Percentiles rank a stretch among this genome's conserved stretches.
phyloP scores from a whole-genome alignment of 2,888 invertebrate species.

The Anticlea derivata region DNA sequence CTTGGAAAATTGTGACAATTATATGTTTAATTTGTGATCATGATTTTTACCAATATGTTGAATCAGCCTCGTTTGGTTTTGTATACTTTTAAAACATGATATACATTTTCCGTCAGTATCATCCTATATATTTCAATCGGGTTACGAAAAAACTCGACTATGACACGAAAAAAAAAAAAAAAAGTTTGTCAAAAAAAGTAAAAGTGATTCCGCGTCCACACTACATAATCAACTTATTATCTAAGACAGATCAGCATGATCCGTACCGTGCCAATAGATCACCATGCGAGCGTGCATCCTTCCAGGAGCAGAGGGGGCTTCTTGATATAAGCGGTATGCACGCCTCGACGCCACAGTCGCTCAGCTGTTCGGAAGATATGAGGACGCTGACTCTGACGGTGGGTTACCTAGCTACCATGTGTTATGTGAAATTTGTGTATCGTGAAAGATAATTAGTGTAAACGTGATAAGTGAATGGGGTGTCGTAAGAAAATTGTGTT shows the following conservation, averaged over 20 bases:
- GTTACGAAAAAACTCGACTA: too few relatives aligned
- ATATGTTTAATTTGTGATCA: too few relatives aligned
- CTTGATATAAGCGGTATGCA: conserved; percentile 62
- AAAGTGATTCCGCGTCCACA: neutral
- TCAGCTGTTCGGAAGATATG: conserved; percentile 64
- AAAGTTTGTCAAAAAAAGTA: neutral
- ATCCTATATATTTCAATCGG: too few relatives aligned
- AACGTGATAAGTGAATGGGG: conserved; percentile 13
- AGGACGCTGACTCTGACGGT: conserved; percentile 73
- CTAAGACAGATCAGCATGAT: conserved; percentile 15
- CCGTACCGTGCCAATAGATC: conserved; percentile 4
- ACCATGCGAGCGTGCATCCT: conserved; percentile 16
- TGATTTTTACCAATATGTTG: too few relatives aligned
- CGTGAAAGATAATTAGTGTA: neutral
- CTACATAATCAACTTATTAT: conserved; percentile 18
- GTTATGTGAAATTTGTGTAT: conserved; percentile 20
- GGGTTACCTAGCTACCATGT: conserved; percentile 58
- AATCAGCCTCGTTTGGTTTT: too few relatives aligned
- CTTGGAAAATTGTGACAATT: too few relatives aligned
- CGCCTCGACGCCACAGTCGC: conserved; percentile 55
- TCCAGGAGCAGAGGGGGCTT: conserved; percentile 56
- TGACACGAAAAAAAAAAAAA: neutral
- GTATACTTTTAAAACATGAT: too few relatives aligned
- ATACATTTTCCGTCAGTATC: too few relatives aligned
- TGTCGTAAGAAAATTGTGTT: neutral